Evolutionary conservation across 2,888 invertebrate genomes (phyloP), one percentile per base, ranked within the genome.

Genomic region (Malachius bipustulatus): DNA sequence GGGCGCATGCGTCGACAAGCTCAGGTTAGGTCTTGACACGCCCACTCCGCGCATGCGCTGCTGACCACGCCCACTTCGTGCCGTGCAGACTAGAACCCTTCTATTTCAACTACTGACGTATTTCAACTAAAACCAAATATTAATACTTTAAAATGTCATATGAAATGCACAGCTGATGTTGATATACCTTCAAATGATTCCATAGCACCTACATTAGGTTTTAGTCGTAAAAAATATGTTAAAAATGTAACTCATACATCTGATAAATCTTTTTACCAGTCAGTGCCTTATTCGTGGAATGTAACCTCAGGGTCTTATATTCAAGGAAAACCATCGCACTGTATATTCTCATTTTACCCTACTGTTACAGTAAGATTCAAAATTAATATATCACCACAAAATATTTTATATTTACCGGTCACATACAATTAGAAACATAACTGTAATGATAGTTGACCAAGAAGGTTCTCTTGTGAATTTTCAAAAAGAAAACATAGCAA

Each of bases 341-440:
- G 8, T 24, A 9, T 24, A 24, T 19, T 16, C 19, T 16, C 11
- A 9, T 32, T 32, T 10, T 10, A 32, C 12, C 32, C 32, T 4
- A 16, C 6, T 4, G 32, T 32, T 24, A 8, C 9, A 13, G 13
- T 13, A 9, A 30, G 15, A 13, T 35, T 19, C 24, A 35, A 35
- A 16, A 35, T 35, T 16, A 16, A 30, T n/a, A 30, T 30, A 30
- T 19, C 10, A 10, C 35, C 35, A 14, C 11, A 12, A 10, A 35
- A 29, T 16, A 26, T 35, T 14, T 30, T 35, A n/a, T 35, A 35
- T 16, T 27, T 30, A 30, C 35, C 35, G 9, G 26, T 35, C 10
- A 35, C 16, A 30, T 14, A 8, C 12, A 8, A 35, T 35, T 30
- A 9, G 16, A 19, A 24, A 35, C 9, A 35, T 35, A 11, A 11